Evolutionary conservation across 2,888 invertebrate genomes (phyloP), one percentile per base, ranked within the genome.

Genomic region (Deroplatys truncata): DNA sequence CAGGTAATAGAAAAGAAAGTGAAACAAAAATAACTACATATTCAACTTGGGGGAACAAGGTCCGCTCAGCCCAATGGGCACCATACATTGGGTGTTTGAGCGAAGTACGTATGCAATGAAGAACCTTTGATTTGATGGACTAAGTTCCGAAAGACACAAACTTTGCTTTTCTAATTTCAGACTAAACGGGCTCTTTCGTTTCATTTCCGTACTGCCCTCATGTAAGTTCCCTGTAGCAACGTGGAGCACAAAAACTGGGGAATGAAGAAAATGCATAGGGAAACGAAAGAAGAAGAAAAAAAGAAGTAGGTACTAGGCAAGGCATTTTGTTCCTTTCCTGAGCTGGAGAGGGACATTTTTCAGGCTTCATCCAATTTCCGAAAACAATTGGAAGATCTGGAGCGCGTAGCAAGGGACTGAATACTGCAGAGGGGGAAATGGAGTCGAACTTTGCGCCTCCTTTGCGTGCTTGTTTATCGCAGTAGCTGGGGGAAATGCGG

Each of bases 291-390:
- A 20, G 31, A 31, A 84, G 83, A 86, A 49, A 83, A 88, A 88
- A 49, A 85, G 29, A n/a, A 88, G 82, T 56, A 88, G 84, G 86
- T 86, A 72, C 84, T 88, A 84, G 72, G 88, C 84, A 86, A 88
- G 88, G 90, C 88, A 89, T 88, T 90, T 88, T 82, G 85, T 88
- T 90, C 89, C 88, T 84, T 90, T 90, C 88, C 88, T 90, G 90
- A 84, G 88, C 86, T 88, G 88, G 92, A 92, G 90, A 90, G 92
- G 92, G 92, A 93, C 93, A 93, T 93, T 94, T 94, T 94, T 93
- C 93, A 93, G 92, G 92, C 92, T 92, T 92, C 92, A 93, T 94
- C 93, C 94, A 94, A 94, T 94, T 94, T 94, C 93, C 93, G 93
- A 94, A 94, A 94, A 94, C 93, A 93, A 93, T 93, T 93, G 92